Base-by-base conservation (phyloP, 1,140 invertebrate genomes). In the Acromyrmex echinatior region DNA sequence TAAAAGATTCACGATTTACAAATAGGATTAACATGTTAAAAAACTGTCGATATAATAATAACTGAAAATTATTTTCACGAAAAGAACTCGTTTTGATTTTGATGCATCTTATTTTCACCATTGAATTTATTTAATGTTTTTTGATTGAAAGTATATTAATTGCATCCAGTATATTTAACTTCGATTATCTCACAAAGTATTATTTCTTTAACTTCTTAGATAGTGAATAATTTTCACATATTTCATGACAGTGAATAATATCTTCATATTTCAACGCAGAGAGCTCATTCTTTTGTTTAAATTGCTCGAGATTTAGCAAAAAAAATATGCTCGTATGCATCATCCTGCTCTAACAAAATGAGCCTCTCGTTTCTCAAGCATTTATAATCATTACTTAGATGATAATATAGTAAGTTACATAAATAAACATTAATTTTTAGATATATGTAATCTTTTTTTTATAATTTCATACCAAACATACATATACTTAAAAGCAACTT, bases 231-330 rank as follows among this genome's bases (percentile, higher is more conserved):
- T 45, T 71, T 31, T 7, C 66, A 18, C 35, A 71, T 45, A 49
- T 81, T 81, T 81, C 12, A 28, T 31, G 16, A 81, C 51, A 58
- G n/a, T 81, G 65, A 81, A 70, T 81, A 81, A 81, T 81, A 60
- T 3, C 49, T 45, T 70, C 78, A 70, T 58, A n/a, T 81, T 81
- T 81, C 49, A 70, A 58, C 35, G 53, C 9, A 45, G 16, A 1
- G 16, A 12, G n/a, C 18, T 12, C 35, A 39, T 45, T 60, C 10
- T 51, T 60, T 80, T 71, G 7, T 45, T 45, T 25, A 71, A 60
- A 81, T 81, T 71, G 35, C 45, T 62, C 14, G 51, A 28, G 31
- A 81, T 81, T 45, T 60, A 58, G 31, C 56, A 18, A 45, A 71
- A 25, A 77, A 60, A 39, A 73, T 81, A 73, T 2, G 31, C 14